A percentile compares a stretch with the other conserved stretches of the same genome.
Evolutionary conservation across 2,113 vertebrate genomes (phyloP).

Genomic region (Gnathonemus longibarbis): DNA sequence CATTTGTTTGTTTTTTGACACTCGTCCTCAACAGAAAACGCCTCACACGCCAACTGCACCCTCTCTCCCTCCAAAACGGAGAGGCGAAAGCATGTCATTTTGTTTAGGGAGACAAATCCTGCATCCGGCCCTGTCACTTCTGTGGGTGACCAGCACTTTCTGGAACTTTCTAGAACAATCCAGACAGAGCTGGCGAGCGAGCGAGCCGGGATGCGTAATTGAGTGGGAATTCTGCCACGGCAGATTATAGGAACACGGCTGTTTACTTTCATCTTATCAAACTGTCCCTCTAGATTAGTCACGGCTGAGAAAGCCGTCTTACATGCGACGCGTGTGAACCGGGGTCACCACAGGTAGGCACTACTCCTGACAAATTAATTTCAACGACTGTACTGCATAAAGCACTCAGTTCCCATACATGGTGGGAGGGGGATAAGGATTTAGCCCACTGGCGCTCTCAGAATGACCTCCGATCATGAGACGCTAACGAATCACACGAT

Average conservation of each 20-base stretch:
- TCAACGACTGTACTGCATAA: background rate
- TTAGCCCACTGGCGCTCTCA: background rate
- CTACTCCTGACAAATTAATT: conserved; percentile 2
- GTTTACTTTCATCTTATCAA: conserved; percentile 8
- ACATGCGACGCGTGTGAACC: background rate
- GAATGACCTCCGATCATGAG: background rate
- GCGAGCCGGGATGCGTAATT: background rate
- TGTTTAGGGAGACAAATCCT: background rate
- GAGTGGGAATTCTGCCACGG: background rate
- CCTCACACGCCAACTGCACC: background rate
- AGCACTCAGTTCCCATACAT: background rate
- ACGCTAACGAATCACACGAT: background rate
- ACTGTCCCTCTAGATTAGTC: conserved; percentile 3
- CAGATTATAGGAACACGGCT: background rate
- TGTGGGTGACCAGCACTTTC: background rate
- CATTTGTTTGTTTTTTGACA: background rate
- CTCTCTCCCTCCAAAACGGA: background rate
- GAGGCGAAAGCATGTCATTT: background rate
- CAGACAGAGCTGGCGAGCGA: background rate
- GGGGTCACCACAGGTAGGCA: background rate
- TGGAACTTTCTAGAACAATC: background rate
- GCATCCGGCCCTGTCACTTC: too few species aligned
- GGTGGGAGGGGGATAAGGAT: background rate
- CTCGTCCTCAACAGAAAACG: background rate
- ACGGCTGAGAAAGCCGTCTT: background rate